Base-by-base conservation (phyloP, 1,140 invertebrate species). In the Gryllus bimaculatus region DNA sequence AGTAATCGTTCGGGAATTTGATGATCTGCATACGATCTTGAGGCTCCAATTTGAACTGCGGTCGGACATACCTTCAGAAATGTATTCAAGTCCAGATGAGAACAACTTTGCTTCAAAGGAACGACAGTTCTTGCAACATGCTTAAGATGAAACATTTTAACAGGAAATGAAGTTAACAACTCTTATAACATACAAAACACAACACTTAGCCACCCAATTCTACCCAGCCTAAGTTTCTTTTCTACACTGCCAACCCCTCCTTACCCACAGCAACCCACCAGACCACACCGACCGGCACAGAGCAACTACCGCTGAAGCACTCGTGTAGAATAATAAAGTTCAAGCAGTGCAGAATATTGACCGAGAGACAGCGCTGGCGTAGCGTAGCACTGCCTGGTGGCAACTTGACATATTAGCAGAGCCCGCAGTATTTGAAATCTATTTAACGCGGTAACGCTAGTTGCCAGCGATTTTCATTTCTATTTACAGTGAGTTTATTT, bases 1-100 rank as follows among this genome's bases (percentile, higher is more conserved):
- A 91, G 91, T 8, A 97, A 89, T 83, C 93, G 91, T 54, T 96
- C 95, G 15, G 95, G 95, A 81, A 97, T 96, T 84, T 94, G 90
- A 87, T 95, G 93, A 83, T 90, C 91, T 74, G 90, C 91, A 83
- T 92, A 93, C 78, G 86, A 89, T 54, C 87, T 85, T 10, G 81
- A 80, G 80, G 87, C 80, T 47, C 48, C 15, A 15, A 81, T 18
- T 73, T 81, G 83, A 12, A 85, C 66, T 10, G 83, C 83, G 18
- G 83, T 82, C 7, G 85, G 83, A 73, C 83, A 77, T 13, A 83
- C 74, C 83, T 86, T 86, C 8, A 86, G 78, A n/a, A 86, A 77
- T 18, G 79, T 75, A 73, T 76, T 82, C 18, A 81, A 74, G 77
- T 82, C 82, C 18, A 81, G 78, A 21, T 74, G 73, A 18, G 77